Conservation (phyloP, 2,797 vertebrate genomes). For the Platalea minor region DNA sequence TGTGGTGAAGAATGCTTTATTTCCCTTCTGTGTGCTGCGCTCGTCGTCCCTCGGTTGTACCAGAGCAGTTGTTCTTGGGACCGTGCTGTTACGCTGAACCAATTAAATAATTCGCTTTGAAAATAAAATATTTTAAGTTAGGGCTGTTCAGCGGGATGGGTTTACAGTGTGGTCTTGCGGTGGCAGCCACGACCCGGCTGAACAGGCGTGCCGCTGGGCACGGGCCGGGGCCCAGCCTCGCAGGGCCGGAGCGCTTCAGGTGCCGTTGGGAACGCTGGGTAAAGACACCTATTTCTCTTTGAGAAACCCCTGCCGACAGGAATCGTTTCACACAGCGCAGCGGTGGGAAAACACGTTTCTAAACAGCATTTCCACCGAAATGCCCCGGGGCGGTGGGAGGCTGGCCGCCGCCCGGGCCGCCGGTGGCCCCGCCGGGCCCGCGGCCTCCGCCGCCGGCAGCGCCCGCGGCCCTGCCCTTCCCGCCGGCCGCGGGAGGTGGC, state of each 20-base stretch:
- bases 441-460: neutral
- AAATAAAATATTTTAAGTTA: neutral
- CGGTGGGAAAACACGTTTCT: neutral
- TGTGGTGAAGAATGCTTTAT: neutral
- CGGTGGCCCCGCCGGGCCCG: no score
- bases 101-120: neutral
- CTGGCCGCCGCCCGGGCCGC: neutral
- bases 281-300: fast-evolving
- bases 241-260: neutral
- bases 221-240: fast-evolving
- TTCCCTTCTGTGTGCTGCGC: neutral
- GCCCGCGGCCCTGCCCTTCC: neutral
- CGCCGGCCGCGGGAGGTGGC: conserved; percentile 5
- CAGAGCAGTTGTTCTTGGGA: fast-evolving
- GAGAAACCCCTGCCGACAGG: neutral
- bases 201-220: no score
- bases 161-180: fast-evolving
- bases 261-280: fast-evolving
- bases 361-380: fast-evolving
- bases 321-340: neutral
- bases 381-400: neutral
- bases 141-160: neutral
- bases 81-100: neutral
- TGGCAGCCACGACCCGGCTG: neutral
- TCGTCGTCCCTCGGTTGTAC: fast-evolving